Base-by-base conservation (phyloP, 2,888 invertebrate genomes). In the Caenorhabditis japonica region DNA sequence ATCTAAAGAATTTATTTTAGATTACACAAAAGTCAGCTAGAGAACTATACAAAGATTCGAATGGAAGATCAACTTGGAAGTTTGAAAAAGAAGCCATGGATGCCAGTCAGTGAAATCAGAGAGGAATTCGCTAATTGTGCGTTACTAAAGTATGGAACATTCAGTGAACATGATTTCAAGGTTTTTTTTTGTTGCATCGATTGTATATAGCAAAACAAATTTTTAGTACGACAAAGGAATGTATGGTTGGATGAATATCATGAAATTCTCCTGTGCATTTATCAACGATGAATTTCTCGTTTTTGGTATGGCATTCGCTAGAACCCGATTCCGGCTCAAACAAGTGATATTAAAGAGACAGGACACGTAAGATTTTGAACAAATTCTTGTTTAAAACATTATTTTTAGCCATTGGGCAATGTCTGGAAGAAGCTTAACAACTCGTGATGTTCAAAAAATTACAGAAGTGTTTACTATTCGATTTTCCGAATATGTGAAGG, bases 171-270 rank as follows among this genome's bases (percentile, higher is more conserved):
- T 38, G 73, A 81, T 58, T 81, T 83, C 43, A 77, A 77, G 64
- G 82, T 77, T 23, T 27, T 43, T 15, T 51, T 43, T 15, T 39
- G 25, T 15, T 21, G 38, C 4, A 33, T 56, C n/a, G 34, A 39
- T n/a, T n/a, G n/a, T n/a, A n/a, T n/a, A 30, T 1, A 39, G 19
- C 15, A 25, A 13, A 13, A 23, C 12, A 52, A 33, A 49, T 62
- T 36, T 38, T 68, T 60, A 82, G 80, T 83, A 83, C 43, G 81
- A 83, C 62, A 80, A 81, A 70, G 77, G 78, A 25, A 64, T 83
- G 43, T 81, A 82, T 36, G 81, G 83, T 13, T 80, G 80, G 76
- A 75, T 83, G 77, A 79, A 80, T 44, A 60, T 83, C 10, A 77
- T 80, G 80, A 81, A 81, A 43, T 81, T 83, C 47, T 75, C 77